These are phyloP conservation scores for Anneissia japonica DNA, from an alignment of 35 echinoderm and acorn worm species.

Conservation along the genomic window DNA sequence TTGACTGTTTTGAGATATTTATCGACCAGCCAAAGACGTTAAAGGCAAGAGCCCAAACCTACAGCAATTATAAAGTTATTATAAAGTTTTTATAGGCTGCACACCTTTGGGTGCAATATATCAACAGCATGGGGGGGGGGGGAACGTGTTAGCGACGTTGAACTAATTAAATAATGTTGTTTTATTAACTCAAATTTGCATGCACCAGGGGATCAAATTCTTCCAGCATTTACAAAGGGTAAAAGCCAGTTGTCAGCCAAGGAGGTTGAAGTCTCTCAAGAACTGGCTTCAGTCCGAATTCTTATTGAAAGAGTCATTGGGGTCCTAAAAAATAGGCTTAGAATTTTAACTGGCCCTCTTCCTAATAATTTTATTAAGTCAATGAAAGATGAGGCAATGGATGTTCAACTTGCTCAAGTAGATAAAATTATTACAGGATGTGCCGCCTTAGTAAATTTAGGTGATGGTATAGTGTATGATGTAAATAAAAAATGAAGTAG, in stretches of 20 bases:
- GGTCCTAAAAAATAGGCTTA: constrained; percentile 33
- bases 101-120: constrained; percentile 35
- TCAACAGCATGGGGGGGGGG: constrained; percentile 45
- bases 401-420: constrained; percentile 26
- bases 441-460: constrained; percentile 35
- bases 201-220: constrained; percentile 32
- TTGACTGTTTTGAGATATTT: constrained; percentile 50
- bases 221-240: constrained; percentile 38
- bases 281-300: constrained; percentile 25
- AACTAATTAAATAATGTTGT: constrained; percentile 30
- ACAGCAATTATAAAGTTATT: constrained; percentile 37
- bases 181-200: constrained; percentile 19
- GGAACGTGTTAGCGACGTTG: constrained; percentile 27
- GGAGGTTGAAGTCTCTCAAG: constrained; percentile 36
- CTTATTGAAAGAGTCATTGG: constrained; percentile 58
- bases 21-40: constrained; percentile 34
- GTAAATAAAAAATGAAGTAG: constrained; percentile 7
- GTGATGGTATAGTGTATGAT: constrained; percentile 36
- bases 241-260: constrained; percentile 31
- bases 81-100: constrained; percentile 49
- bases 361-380: constrained; percentile 26
- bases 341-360: constrained; percentile 19
- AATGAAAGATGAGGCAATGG: constrained; percentile 36
- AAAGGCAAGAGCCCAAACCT: constrained; percentile 38
- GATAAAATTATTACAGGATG: constrained; percentile 39